Conservation (phyloP, 2,113 vertebrate species). For the Manacus vitellinus region DNA sequence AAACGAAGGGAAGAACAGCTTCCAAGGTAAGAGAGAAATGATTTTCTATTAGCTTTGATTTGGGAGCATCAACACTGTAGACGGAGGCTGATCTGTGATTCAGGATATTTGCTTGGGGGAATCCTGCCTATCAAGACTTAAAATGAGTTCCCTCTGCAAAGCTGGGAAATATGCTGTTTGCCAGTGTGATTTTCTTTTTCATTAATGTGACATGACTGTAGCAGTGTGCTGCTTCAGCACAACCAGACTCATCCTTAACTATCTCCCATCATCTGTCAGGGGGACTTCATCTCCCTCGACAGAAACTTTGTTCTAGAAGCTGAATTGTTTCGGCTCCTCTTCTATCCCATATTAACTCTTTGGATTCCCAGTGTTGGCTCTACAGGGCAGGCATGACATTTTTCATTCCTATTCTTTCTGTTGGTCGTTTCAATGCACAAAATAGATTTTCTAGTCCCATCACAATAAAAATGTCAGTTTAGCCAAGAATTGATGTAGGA, state of each 20-base stretch:
- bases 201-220: not conserved
- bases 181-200: not conserved
- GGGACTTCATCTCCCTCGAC: not conserved
- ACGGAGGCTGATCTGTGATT: not conserved
- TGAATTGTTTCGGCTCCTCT: not conserved
- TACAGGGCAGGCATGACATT: not conserved
- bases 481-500: not conserved
- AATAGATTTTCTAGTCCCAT: not conserved
- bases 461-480: not conserved
- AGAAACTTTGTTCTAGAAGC: not conserved
- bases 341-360: not conserved
- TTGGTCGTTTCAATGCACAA: not conserved
- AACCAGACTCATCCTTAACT: not conserved
- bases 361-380: fast-evolving
- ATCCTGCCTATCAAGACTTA: not conserved
- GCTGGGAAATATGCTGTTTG: not conserved
- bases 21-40: not conserved
- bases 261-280: not conserved
- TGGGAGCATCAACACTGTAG: not conserved
- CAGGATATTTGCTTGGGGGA: not conserved
- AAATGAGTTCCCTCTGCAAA: not conserved
- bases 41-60: not conserved
- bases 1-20: not conserved
- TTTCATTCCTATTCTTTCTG: not conserved
- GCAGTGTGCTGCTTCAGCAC: not conserved